Conservation (phyloP, 2,888 invertebrate species). For the Mylabris sibirica region DNA sequence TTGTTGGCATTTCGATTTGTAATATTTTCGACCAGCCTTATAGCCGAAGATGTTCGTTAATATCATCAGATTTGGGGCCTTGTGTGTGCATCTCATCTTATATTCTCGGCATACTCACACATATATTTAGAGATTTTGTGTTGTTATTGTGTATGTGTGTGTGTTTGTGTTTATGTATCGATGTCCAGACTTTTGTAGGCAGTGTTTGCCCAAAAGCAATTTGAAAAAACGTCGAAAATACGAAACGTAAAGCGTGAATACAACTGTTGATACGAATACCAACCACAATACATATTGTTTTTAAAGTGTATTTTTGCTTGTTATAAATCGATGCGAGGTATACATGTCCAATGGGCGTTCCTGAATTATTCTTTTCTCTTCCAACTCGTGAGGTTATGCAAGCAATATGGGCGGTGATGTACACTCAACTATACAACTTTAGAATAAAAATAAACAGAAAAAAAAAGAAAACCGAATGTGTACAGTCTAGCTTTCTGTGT, state of each 20-base stretch:
- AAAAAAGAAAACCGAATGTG: constrained; percentile 34
- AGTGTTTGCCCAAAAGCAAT: constrained; percentile 58
- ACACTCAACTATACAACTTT: constrained; percentile 49
- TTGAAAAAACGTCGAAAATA: constrained; percentile 56
- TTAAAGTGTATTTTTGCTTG: constrained; percentile 60
- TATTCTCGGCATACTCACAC: neutral
- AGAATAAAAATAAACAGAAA: no score
- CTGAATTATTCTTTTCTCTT: constrained; percentile 64
- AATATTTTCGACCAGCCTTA: no score
- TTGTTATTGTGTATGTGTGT: no score
- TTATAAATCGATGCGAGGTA: constrained; percentile 60
- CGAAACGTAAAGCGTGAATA: constrained; percentile 47
- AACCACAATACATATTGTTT: constrained; percentile 46
- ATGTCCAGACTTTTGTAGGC: constrained; percentile 47
- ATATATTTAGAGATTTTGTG: neutral
- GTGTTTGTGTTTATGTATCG: neutral
- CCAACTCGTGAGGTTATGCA: constrained; percentile 64
- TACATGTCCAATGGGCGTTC: constrained; percentile 63
- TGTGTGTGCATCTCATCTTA: no score
- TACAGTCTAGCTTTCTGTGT: neutral
- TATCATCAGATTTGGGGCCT: no score
- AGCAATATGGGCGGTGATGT: constrained; percentile 63
- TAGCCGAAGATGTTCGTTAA: neutral
- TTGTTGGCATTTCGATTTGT: neutral
- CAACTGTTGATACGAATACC: constrained; percentile 41